Conservation (phyloP, 2,888 invertebrate genomes). For the Noctua janthe region DNA sequence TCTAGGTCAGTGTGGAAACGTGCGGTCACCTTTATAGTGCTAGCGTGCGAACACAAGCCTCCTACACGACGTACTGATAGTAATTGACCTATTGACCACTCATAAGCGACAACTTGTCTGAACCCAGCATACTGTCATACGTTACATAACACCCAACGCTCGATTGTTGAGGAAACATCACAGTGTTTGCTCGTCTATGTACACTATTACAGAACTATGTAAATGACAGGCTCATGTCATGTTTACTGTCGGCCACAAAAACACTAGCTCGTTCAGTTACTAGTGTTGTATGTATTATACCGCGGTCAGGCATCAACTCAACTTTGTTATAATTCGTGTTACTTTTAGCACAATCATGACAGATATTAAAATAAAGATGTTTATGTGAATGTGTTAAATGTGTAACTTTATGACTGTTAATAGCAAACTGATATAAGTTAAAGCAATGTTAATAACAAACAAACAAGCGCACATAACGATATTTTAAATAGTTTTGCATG, state of each 20-base stretch:
- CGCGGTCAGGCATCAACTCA: background rate
- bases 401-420: slow-evolving; percentile 11
- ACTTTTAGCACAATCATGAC: slow-evolving; percentile 42
- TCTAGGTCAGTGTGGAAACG: slow-evolving; percentile 6
- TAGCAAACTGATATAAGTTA: slow-evolving; percentile 1
- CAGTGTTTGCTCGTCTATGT: slow-evolving; percentile 37
- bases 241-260: slow-evolving; percentile 12
- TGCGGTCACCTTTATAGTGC: background rate
- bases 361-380: slow-evolving; percentile 20
- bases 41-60: slow-evolving; percentile 17
- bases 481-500: background rate
- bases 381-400: slow-evolving; percentile 13
- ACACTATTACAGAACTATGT: slow-evolving; percentile 49
- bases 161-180: slow-evolving; percentile 17
- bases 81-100: slow-evolving; percentile 43
- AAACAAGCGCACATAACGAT: background rate
- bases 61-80: background rate
- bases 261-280: slow-evolving; percentile 7
- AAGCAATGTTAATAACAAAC: background rate
- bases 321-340: slow-evolving; percentile 25
- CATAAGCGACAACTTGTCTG: slow-evolving; percentile 28
- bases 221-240: slow-evolving; percentile 30
- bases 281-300: background rate
- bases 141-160: slow-evolving; percentile 37
- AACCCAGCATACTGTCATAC: background rate